These are phyloP conservation scores for Drosophila putrida DNA, from an alignment of 2,888 invertebrate species.

Conservation along the genomic window DNA sequence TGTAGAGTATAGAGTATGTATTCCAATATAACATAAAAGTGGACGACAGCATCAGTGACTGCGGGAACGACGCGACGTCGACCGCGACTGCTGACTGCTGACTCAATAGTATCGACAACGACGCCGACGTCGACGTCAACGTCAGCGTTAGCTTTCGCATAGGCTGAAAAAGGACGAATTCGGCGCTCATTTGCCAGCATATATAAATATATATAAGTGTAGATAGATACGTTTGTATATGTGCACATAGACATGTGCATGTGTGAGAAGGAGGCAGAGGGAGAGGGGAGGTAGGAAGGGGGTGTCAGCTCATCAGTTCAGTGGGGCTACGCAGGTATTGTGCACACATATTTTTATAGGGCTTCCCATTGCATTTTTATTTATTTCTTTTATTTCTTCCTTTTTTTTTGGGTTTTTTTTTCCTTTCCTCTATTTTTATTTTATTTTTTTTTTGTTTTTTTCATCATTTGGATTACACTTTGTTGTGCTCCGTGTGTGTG, in stretches of 20 bases:
- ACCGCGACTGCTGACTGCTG: not conserved
- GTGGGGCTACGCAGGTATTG: conserved; percentile 47
- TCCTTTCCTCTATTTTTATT: conserved; percentile 36
- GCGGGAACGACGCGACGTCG: not conserved
- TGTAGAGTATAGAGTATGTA: conserved; percentile 4
- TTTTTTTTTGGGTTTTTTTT: conserved; percentile 21
- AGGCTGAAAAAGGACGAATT: conserved; percentile 80
- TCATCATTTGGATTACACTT: conserved; percentile 81
- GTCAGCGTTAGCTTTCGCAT: conserved; percentile 57
- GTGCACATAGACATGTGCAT: conserved; percentile 28
- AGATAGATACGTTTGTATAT: conserved; percentile 3
- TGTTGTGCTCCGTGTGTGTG: conserved; percentile 47
- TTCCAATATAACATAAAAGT: conserved; percentile 52
- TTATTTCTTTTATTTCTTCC: conserved; percentile 36
- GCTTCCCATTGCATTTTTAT: conserved; percentile 76
- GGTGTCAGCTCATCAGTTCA: conserved; percentile 3
- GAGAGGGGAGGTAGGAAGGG: not conserved
- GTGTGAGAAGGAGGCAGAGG: not conserved
- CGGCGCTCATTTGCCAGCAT: conserved; percentile 73
- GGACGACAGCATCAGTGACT: conserved; percentile 2
- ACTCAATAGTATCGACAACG: conserved; percentile 22
- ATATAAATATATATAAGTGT: conserved; percentile 16
- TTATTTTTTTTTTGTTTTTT: conserved; percentile 33
- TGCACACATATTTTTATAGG: conserved; percentile 76
- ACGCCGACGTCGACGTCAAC: conserved; percentile 23